Evolutionary conservation across 1,140 invertebrate genomes (phyloP).

Genomic region (Trichonephila clavipes): DNA sequence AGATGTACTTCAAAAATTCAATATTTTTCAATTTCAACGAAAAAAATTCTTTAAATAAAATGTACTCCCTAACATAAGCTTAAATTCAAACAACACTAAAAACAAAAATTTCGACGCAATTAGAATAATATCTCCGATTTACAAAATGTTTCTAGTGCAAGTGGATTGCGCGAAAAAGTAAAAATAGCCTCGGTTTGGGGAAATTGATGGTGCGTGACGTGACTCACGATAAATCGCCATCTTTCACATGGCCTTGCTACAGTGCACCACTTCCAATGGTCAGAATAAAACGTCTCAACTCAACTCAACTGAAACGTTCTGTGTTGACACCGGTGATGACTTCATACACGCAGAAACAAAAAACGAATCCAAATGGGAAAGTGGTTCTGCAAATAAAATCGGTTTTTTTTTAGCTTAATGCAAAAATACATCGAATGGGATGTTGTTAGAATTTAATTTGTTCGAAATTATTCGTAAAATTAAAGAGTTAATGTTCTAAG

Average conservation of each 20-base stretch:
- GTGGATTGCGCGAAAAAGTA: not conserved
- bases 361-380: not conserved
- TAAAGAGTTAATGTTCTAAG: too few relatives aligned
- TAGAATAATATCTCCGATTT: not conserved
- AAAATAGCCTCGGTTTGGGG: not conserved
- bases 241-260: slow-evolving; percentile 14
- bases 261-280: not conserved
- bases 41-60: too few relatives aligned
- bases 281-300: not conserved
- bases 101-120: not conserved
- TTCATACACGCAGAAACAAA: not conserved
- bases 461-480: too few relatives aligned
- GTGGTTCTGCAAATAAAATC: not conserved
- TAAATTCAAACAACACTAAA: too few relatives aligned
- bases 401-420: not conserved
- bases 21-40: too few relatives aligned
- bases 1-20: too few relatives aligned
- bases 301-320: not conserved
- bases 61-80: too few relatives aligned
- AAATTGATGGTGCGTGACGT: not conserved
- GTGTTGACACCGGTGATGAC: not conserved
- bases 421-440: not conserved
- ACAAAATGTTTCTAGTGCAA: not conserved
- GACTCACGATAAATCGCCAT: slow-evolving; percentile 16
- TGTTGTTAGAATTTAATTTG: too few relatives aligned